Evolutionary conservation across 2,113 vertebrate species (phyloP).

Genomic region (Accipiter virgatus): DNA sequence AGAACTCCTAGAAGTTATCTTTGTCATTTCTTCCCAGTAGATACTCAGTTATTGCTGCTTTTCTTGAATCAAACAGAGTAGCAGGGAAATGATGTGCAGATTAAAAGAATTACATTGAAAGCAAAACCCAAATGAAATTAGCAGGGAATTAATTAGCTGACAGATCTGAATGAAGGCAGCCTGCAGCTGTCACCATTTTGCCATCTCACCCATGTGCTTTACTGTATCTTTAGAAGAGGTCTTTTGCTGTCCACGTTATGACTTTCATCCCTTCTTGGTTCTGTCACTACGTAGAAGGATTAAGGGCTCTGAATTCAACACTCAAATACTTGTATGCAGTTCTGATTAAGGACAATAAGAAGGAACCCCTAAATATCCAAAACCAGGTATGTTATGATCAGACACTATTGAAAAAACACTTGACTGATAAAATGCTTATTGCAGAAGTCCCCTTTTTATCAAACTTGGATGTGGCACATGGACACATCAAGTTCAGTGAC

Average conservation of each 20-base stretch:
- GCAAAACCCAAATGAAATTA: background rate
- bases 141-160: background rate
- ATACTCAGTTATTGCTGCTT: background rate
- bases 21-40: background rate
- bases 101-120: background rate
- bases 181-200: background rate
- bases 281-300: background rate
- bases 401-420: accelerated
- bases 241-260: background rate
- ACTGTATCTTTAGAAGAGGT: background rate
- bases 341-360: background rate
- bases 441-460: background rate
- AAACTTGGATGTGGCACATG: background rate
- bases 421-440: background rate
- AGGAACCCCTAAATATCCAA: background rate
- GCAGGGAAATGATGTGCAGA: background rate
- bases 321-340: background rate
- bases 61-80: background rate
- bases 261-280: background rate
- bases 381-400: background rate
- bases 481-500: background rate
- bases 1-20: background rate
- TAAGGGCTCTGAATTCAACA: background rate
- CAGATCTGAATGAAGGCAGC: background rate
- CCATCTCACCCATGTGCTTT: background rate